phyloP scores from a whole-genome alignment of 2,888 invertebrate species.

The Ceramica pisi region DNA sequence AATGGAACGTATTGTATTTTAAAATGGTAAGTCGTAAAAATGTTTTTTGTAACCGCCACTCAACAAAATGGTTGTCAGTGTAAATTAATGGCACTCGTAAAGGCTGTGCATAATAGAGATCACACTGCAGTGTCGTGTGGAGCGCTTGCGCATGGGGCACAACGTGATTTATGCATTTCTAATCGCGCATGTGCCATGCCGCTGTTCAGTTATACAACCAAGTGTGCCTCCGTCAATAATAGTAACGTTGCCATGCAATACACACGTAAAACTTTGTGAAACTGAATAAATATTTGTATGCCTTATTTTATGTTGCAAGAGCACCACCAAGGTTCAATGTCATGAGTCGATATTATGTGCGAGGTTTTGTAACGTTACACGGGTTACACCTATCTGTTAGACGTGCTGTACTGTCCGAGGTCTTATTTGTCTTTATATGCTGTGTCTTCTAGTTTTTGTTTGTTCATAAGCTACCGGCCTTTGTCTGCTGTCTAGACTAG shows the following conservation, averaged over 20 bases:
- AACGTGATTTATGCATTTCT: slow-evolving; percentile 82
- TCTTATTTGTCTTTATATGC: slow-evolving; percentile 47
- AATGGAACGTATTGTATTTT: slow-evolving; percentile 46
- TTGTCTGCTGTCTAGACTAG: slow-evolving; percentile 43
- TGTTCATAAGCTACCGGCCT: slow-evolving; percentile 42
- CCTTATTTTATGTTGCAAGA: slow-evolving; percentile 56
- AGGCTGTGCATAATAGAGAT: slow-evolving; percentile 68
- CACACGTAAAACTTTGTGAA: slow-evolving; percentile 61
- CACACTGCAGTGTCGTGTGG: slow-evolving; percentile 68
- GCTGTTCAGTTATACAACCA: slow-evolving; percentile 72
- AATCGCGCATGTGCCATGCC: slow-evolving; percentile 75
- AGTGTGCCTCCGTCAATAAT: slow-evolving; percentile 60
- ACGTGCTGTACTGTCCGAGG: slow-evolving; percentile 51
- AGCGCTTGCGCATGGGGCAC: slow-evolving; percentile 74
- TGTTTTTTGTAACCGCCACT: slow-evolving; percentile 28
- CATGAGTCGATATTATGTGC: slow-evolving; percentile 56
- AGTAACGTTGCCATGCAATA: slow-evolving; percentile 64
- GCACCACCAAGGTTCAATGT: slow-evolving; percentile 64
- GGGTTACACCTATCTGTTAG: slow-evolving; percentile 54
- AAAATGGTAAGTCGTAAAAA: slow-evolving; percentile 27
- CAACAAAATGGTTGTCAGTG: slow-evolving; percentile 49
- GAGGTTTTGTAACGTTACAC: slow-evolving; percentile 65
- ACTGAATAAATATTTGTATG: slow-evolving; percentile 51
- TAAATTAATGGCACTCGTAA: slow-evolving; percentile 58
- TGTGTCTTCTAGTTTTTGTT: slow-evolving; percentile 53